Evolutionary conservation across 2,113 vertebrate species (phyloP).

Genomic region (Neofelis nebulosa): DNA sequence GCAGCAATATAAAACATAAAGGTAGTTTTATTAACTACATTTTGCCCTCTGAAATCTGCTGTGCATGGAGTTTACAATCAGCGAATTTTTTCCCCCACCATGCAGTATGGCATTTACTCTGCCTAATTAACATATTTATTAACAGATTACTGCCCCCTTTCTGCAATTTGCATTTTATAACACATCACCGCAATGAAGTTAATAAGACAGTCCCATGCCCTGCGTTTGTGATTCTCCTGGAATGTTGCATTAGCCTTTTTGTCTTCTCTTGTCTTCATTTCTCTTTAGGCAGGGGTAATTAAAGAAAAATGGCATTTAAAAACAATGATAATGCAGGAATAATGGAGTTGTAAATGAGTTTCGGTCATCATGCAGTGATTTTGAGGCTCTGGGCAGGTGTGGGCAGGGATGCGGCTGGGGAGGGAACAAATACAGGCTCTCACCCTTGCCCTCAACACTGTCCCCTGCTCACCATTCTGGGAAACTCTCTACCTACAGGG

Average conservation of each 20-base stretch:
- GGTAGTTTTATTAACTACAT: slow-evolving; percentile 84
- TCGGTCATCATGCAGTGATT: slow-evolving; percentile 54
- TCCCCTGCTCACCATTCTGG: not conserved
- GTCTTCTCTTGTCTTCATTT: slow-evolving; percentile 65
- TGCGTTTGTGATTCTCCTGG: slow-evolving; percentile 77
- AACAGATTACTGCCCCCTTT: slow-evolving; percentile 81
- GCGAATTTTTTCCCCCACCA: slow-evolving; percentile 35
- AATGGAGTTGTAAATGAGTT: slow-evolving; percentile 61
- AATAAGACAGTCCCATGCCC: slow-evolving; percentile 69
- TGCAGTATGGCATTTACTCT: slow-evolving; percentile 75
- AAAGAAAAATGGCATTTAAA: slow-evolving; percentile 78
- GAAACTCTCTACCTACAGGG: not conserved
- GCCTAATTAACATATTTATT: slow-evolving; percentile 85
- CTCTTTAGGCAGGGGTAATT: slow-evolving; percentile 79
- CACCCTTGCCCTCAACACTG: not conserved
- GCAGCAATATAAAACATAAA: slow-evolving; percentile 82
- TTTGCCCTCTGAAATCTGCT: slow-evolving; percentile 81
- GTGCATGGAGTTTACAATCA: slow-evolving; percentile 75
- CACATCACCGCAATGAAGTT: slow-evolving; percentile 74
- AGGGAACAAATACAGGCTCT: not conserved
- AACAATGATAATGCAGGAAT: slow-evolving; percentile 64
- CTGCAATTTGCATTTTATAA: slow-evolving; percentile 84
- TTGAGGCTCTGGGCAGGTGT: not conserved
- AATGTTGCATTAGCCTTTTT: slow-evolving; percentile 67
- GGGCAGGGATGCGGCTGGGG: not conserved